Evolutionary conservation across 2,888 invertebrate genomes (phyloP).

Genomic region (Philaethria dido): DNA sequence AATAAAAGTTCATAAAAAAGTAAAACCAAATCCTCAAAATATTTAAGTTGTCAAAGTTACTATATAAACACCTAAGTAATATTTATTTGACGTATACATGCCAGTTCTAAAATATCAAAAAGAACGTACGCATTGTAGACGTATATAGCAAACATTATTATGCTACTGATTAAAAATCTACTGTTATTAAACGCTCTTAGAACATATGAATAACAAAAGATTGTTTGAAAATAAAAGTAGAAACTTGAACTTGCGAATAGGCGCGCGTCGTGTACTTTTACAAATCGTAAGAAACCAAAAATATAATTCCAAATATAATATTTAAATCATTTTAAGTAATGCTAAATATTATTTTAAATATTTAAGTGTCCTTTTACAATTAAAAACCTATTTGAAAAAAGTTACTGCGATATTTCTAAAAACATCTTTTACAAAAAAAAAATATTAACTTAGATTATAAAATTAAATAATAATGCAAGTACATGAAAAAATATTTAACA

Average conservation of each 20-base stretch:
- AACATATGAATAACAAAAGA: not conserved
- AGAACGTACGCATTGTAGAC: not conserved
- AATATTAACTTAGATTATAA: not conserved
- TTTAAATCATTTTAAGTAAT: not conserved
- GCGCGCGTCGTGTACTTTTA: not conserved
- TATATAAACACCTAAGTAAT: conserved; percentile 5
- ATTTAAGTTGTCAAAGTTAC: conserved; percentile 22
- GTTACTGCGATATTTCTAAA: not conserved
- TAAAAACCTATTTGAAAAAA: not conserved
- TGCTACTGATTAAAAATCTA: not conserved
- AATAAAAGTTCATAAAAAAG: conserved; percentile 17
- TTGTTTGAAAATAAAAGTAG: conserved; percentile 5
- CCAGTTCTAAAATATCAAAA: not conserved
- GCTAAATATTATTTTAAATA: not conserved
- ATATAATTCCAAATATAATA: not conserved
- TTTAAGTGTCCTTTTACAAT: not conserved
- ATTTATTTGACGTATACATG: conserved; percentile 5
- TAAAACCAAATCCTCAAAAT: conserved; percentile 23
- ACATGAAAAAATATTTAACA: not conserved
- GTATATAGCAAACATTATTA: conserved; percentile 7
- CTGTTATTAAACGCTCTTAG: not conserved
- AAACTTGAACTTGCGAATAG: not conserved
- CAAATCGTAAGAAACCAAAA: not conserved
- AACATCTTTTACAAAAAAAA: not conserved
- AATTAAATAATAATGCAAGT: not conserved